Percentiles rank a stretch among this genome's conserved stretches.
Conservation (phyloP, 2,113 vertebrate species). For the Neodon shergylaensis region DNA sequence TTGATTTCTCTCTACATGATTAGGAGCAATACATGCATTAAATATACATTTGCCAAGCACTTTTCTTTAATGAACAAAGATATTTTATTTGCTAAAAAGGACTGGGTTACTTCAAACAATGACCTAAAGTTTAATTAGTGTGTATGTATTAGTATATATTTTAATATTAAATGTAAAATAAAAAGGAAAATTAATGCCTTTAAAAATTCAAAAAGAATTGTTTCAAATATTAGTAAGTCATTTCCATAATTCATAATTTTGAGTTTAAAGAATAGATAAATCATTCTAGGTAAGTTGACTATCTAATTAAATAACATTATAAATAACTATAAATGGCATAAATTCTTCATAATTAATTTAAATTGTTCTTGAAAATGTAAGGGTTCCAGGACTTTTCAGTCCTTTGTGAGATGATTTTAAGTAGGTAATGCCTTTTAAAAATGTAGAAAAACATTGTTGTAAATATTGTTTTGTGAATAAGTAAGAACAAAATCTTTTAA, state of each 20-base stretch:
- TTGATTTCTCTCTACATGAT: conserved; percentile 9
- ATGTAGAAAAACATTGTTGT: neutral
- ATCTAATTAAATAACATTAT: conserved; percentile 9
- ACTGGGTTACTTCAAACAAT: conserved; percentile 9
- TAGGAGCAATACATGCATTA: neutral
- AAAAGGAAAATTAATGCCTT: neutral
- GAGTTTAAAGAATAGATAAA: neutral
- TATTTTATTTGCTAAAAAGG: neutral
- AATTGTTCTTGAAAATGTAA: neutral
- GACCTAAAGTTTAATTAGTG: neutral
- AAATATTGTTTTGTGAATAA: neutral
- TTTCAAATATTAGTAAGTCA: neutral
- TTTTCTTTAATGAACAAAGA: conserved; percentile 5
- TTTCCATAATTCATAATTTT: neutral
- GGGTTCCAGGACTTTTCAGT: neutral
- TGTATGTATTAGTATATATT: conserved; percentile 17
- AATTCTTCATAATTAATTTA: conserved; percentile 22
- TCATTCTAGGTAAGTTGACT: neutral
- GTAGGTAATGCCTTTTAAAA: neutral
- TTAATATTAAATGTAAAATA: neutral
- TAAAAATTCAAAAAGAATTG: neutral
- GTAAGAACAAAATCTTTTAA: neutral
- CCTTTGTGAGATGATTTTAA: neutral
- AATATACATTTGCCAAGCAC: neutral
- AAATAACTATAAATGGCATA: conserved; percentile 44